Evolutionary conservation across 2,113 vertebrate genomes (phyloP).

Genomic region (Sinocyclocheilus anophthalmus): DNA sequence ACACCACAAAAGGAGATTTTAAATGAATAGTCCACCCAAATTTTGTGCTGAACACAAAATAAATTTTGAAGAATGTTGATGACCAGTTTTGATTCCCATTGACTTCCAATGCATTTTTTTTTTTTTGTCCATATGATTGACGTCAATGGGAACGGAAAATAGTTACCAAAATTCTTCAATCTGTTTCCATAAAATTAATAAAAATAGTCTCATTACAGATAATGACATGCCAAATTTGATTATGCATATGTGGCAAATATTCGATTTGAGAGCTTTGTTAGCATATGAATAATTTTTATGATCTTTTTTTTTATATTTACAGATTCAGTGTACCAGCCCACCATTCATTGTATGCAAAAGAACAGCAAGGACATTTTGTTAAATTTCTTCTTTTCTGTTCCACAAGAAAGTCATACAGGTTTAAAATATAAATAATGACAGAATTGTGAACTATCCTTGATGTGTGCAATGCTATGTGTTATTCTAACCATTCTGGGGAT

Average conservation of each 20-base stretch:
- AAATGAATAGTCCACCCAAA: too few species aligned
- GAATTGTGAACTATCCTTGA: too few species aligned
- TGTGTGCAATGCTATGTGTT: neutral
- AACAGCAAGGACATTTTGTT: neutral
- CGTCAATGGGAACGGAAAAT: too few species aligned
- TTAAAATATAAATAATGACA: neutral
- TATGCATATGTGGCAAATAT: neutral
- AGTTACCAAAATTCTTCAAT: too few species aligned
- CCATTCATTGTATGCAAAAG: neutral
- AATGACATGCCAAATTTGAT: neutral
- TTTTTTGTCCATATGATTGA: too few species aligned
- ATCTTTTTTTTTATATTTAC: neutral
- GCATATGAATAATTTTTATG: neutral
- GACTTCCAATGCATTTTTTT: too few species aligned
- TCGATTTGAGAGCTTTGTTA: neutral
- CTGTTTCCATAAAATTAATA: neutral
- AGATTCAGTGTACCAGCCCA: neutral
- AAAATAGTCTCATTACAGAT: neutral
- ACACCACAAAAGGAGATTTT: too few species aligned
- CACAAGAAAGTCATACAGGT: neutral
- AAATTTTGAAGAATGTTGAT: too few species aligned
- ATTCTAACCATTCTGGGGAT: neutral
- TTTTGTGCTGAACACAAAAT: too few species aligned
- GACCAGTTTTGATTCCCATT: too few species aligned
- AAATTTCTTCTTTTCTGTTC: neutral